A percentile compares a stretch with the other conserved stretches of the same genome.
Evolutionary conservation across 2,888 invertebrate species (phyloP).

Genomic region (Hetaerina titia): DNA sequence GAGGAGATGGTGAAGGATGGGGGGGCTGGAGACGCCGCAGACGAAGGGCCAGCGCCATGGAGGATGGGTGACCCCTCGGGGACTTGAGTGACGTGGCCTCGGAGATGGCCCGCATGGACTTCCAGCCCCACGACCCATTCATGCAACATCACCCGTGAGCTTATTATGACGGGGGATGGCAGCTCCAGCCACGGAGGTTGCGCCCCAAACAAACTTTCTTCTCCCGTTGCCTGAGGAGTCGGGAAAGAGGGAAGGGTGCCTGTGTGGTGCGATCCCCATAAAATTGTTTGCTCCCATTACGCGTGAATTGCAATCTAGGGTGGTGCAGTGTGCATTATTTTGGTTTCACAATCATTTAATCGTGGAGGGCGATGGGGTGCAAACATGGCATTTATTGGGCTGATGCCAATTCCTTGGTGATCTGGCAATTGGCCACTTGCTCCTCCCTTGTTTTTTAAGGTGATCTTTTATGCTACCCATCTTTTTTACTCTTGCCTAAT

Average conservation of each 20-base stretch:
- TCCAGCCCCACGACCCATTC: not conserved
- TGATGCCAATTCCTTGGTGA: not conserved
- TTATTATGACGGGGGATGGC: not conserved
- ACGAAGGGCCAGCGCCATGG: slow-evolving; percentile 22
- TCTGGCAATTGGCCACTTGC: not conserved
- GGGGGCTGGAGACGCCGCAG: slow-evolving; percentile 28
- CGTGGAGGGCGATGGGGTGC: not conserved
- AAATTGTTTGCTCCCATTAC: not conserved
- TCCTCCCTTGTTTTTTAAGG: not conserved
- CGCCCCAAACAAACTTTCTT: not conserved
- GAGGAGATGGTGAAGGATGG: not conserved
- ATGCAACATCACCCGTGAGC: slow-evolving; percentile 12
- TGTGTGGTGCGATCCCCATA: not conserved
- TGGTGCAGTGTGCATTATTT: not conserved
- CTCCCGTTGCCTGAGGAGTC: not conserved
- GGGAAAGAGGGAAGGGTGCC: not conserved
- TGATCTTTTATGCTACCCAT: slow-evolving; percentile 8
- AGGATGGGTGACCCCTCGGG: slow-evolving; percentile 45
- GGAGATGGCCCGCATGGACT: not conserved
- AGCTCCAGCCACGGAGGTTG: not conserved
- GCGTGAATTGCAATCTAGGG: not conserved
- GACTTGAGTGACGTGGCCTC: not conserved
- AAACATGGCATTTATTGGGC: not conserved
- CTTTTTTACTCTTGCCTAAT: slow-evolving; percentile 10
- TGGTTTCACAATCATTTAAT: not conserved